These are phyloP conservation scores for Callaeas wilsoni DNA, from an alignment of 2,113 vertebrate species.

Conservation along the genomic window DNA sequence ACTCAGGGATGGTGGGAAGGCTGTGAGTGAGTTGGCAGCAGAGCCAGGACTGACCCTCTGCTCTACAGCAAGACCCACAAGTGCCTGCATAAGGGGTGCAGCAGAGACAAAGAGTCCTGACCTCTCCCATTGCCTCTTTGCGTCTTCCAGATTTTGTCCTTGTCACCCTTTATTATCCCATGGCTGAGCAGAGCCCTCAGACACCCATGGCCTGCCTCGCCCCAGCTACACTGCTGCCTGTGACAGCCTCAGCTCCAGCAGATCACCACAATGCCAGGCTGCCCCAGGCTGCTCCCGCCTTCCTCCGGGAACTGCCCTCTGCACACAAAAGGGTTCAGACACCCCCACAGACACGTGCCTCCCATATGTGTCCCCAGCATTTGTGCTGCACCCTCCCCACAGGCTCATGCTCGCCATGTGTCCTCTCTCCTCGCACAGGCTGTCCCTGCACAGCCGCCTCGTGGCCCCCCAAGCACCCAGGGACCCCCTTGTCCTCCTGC, in stretches of 20 bases:
- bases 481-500: not conserved
- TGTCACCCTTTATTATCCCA: not conserved
- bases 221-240: not conserved
- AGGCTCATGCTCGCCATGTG: not conserved
- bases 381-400: not conserved
- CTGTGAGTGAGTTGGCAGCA: rapidly evolving
- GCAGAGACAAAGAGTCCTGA: not conserved
- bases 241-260: not conserved
- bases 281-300: not conserved
- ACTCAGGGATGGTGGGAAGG: not conserved
- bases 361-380: not conserved
- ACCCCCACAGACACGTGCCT: not conserved
- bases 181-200: not conserved
- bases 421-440: not conserved
- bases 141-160: not conserved
- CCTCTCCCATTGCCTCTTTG: not conserved
- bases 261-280: not conserved
- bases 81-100: not conserved
- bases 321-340: not conserved
- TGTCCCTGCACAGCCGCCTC: rapidly evolving
- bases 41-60: not conserved
- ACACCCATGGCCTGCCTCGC: not conserved
- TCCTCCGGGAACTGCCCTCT: not conserved
- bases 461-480: rapidly evolving
- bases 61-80: not conserved